These are phyloP conservation scores for Leptonema lineaticorne DNA, from an alignment of 1,140 invertebrate species.

Conservation along the genomic window DNA sequence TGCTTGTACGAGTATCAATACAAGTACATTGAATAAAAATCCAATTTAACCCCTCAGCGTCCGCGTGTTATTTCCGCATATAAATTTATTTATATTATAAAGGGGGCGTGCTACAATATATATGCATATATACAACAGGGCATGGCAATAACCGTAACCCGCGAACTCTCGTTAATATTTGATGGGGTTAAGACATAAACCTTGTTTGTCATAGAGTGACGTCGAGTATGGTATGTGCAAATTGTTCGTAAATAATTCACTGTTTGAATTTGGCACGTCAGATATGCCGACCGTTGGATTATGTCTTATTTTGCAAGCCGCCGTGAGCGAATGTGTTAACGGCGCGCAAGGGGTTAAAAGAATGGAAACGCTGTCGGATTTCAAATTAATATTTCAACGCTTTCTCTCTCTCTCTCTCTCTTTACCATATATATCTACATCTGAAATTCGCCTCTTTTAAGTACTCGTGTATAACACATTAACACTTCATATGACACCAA, in stretches of 20 bases:
- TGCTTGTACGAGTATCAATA: too few species aligned
- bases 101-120: not conserved
- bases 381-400: not conserved
- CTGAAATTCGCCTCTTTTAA: too few species aligned
- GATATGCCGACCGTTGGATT: slow-evolving; percentile 2
- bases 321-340: not conserved
- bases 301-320: not conserved
- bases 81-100: not conserved
- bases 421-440: too few species aligned
- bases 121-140: too few species aligned
- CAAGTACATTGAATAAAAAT: too few species aligned
- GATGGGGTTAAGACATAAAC: slow-evolving; percentile 32
- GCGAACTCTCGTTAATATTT: slow-evolving; percentile 21
- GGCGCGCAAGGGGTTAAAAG: not conserved
- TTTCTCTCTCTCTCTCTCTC: too few species aligned
- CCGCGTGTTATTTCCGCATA: too few species aligned
- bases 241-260: slow-evolving; percentile 32
- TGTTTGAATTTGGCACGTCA: slow-evolving; percentile 10
- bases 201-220: slow-evolving; percentile 32
- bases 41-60: too few species aligned
- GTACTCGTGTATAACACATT: too few species aligned
- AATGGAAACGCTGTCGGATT: not conserved
- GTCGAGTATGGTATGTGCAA: slow-evolving; percentile 28
- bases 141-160: slow-evolving; percentile 27
- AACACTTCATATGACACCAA: too few species aligned